phyloP scores from a whole-genome alignment of 2,797 vertebrate genomes.

The Halcyon leucocephala region DNA sequence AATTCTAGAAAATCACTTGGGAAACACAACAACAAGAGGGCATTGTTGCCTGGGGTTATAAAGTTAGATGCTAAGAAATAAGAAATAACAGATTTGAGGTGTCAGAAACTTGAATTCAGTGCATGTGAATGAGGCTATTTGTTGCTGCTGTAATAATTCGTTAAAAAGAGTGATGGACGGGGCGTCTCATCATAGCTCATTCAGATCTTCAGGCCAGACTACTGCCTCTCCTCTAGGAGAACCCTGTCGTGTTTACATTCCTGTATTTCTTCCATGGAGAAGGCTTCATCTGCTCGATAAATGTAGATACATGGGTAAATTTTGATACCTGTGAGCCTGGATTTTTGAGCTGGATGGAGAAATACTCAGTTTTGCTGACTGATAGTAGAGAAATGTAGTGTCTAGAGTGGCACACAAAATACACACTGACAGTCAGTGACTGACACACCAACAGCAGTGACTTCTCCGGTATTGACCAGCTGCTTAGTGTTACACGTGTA shows the following conservation, averaged over 20 bases:
- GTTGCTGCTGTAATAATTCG: background rate
- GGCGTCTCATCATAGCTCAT: background rate
- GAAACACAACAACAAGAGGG: background rate
- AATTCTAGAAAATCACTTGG: background rate
- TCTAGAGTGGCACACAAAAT: background rate
- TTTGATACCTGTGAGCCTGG: background rate
- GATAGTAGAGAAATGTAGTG: background rate
- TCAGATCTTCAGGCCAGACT: background rate
- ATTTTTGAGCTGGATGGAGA: background rate
- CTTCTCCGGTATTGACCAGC: background rate
- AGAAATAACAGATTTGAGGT: background rate
- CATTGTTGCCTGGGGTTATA: background rate
- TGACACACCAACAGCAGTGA: background rate
- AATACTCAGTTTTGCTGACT: background rate
- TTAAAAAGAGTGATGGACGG: background rate
- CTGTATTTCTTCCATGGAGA: background rate
- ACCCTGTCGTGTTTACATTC: background rate
- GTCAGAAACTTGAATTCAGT: background rate
- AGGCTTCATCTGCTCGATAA: background rate
- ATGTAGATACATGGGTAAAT: background rate
- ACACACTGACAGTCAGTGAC: background rate
- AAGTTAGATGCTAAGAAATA: background rate
- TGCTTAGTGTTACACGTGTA: background rate
- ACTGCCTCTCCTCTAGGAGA: background rate
- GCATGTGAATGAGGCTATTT: rapidly evolving